Conservation (phyloP, 2,797 vertebrate genomes). For the Phalanger gymnotis region DNA sequence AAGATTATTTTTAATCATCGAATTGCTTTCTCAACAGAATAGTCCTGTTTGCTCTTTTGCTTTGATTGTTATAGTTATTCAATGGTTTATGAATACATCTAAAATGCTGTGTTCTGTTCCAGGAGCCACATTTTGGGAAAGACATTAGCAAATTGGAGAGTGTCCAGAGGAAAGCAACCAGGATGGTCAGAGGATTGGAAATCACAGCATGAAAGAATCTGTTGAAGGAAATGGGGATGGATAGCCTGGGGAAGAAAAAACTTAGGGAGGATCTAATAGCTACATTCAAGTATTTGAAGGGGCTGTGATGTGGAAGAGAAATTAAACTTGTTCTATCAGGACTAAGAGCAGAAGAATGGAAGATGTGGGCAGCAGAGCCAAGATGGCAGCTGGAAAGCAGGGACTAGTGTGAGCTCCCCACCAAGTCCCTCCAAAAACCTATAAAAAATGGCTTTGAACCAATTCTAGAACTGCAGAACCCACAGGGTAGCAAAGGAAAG, state of each 20-base stretch:
- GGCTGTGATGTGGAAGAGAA: neutral
- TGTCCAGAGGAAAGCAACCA: neutral
- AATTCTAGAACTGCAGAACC: no score
- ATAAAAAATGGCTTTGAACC: no score
- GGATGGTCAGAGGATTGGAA: neutral
- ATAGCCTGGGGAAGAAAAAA: neutral
- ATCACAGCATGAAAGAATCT: neutral
- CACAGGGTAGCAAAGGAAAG: no score
- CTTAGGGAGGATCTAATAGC: neutral
- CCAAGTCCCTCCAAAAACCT: no score
- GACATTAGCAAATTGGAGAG: neutral
- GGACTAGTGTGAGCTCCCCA: no score
- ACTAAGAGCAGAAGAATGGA: neutral
- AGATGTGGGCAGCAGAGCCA: no score
- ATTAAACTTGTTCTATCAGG: neutral
- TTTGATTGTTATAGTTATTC: neutral
- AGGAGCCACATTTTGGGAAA: neutral
- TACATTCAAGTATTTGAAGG: neutral
- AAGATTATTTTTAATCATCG: neutral
- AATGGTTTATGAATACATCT: neutral
- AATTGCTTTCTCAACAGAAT: neutral
- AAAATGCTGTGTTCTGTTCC: neutral
- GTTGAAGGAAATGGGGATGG: neutral
- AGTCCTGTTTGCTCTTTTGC: neutral
- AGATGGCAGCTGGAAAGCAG: no score